Percentiles rank a stretch among this genome's conserved stretches.
phyloP scores from a whole-genome alignment of 2,888 invertebrate species.

The Lycaena phlaeas region DNA sequence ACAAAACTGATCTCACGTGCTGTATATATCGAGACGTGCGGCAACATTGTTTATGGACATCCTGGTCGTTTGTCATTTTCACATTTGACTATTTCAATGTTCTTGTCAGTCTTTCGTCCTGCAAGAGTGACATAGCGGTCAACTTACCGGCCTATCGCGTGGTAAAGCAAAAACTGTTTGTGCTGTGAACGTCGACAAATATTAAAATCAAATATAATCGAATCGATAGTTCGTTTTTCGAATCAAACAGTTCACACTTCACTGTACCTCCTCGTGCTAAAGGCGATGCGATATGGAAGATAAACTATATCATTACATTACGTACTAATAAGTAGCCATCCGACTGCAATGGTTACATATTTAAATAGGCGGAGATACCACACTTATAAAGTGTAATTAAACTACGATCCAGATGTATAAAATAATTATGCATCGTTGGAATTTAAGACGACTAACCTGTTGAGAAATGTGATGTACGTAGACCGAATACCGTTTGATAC shows the following conservation, averaged over 20 bases:
- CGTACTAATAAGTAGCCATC: slow-evolving; percentile 67
- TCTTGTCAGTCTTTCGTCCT: slow-evolving; percentile 58
- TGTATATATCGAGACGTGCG: slow-evolving; percentile 5
- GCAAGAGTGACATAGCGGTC: slow-evolving; percentile 27
- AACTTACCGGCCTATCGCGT: slow-evolving; percentile 10
- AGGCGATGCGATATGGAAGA: slow-evolving; percentile 45
- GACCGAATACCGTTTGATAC: slow-evolving; percentile 17
- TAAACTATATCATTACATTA: slow-evolving; percentile 54
- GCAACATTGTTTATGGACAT: slow-evolving; percentile 38
- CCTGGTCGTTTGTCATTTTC: slow-evolving; percentile 34
- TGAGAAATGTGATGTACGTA: slow-evolving; percentile 56
- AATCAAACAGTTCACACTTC: slow-evolving; percentile 18
- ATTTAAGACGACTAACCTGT: slow-evolving; percentile 35
- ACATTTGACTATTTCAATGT: slow-evolving; percentile 36
- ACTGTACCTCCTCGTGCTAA: slow-evolving; percentile 33
- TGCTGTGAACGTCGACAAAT: slow-evolving; percentile 9
- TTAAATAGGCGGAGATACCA: slow-evolving; percentile 69
- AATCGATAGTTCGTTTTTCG: background rate
- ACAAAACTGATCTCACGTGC: slow-evolving; percentile 10
- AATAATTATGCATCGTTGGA: slow-evolving; percentile 61
- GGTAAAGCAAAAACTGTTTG: slow-evolving; percentile 13
- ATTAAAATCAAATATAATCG: slow-evolving; percentile 18
- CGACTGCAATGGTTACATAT: slow-evolving; percentile 64
- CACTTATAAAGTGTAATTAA: slow-evolving; percentile 70
- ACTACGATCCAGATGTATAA: slow-evolving; percentile 69